Base-by-base conservation (phyloP, 2,888 invertebrate species). In the Chrysomela aeneicollis region DNA sequence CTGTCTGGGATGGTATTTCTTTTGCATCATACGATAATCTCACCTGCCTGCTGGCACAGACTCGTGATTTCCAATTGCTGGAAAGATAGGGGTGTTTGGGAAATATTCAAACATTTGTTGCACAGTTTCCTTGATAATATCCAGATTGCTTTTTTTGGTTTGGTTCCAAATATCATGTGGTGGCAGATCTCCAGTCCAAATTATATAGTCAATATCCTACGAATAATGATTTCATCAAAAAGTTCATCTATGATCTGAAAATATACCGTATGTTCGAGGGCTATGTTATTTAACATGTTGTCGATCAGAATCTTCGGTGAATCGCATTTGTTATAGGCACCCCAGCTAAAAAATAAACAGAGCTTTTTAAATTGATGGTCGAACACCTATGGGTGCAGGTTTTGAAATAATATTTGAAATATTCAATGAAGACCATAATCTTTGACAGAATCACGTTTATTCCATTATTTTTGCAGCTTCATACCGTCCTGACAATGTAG, bases 131-230 rank as follows among this genome's bases (percentile, higher is more conserved):
- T 90, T 90, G 10, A 95, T 86, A 50, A 94, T 90, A 77, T 91
- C 89, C 15, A 95, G 82, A 81, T 96, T 96, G 77, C 92, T 92
- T 71, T 91, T 89, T 75, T 91, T 90, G 0, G 94, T 95, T 83
- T 95, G 95, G 78, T 94, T 94, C 94, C 94, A 94, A 9, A 98
- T 92, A 78, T 97, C 95, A 78, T 98, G 98, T 0, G 97, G 94
- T 3, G 97, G 96, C 69, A 97, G 84, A 83, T 98, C 98, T 2
- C 98, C 98, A 0, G 97, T 97, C 95, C 97, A 97, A 54, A 97
- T 84, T 67, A 98, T 94, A 78, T 94, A 95, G 82, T 95, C 95
- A 68, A 95, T 92, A 78, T 95, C 95, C 92, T 92, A 79, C 19
- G 10, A 57, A 18, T 22, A 50, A 6, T 50, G 50, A n/a, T 37